phyloP scores from a whole-genome alignment of 2,797 vertebrate species.

The Pseudocheirus occidentalis region DNA sequence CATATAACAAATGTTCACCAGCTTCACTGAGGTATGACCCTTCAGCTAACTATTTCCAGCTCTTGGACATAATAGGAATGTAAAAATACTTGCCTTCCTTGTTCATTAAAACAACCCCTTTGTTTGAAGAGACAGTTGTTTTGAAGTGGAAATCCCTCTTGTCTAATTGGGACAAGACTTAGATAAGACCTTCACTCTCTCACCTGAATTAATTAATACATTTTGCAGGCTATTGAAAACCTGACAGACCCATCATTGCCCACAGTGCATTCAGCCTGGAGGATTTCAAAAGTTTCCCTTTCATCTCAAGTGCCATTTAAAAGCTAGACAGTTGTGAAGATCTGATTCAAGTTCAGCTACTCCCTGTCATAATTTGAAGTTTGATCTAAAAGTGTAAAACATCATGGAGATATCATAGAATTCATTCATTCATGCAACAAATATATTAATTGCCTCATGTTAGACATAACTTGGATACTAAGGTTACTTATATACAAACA shows the following conservation, averaged over 20 bases:
- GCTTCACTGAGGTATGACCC: not conserved
- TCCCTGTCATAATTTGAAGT: not conserved
- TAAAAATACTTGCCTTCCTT: constrained; percentile 60
- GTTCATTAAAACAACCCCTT: constrained; percentile 67
- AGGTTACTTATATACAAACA: not conserved
- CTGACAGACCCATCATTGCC: not conserved
- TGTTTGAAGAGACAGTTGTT: constrained; percentile 59
- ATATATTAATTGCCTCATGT: not conserved
- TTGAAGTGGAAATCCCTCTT: constrained; percentile 30
- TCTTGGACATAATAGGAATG: constrained; percentile 37
- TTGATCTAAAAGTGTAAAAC: not conserved
- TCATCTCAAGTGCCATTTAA: constrained; percentile 12
- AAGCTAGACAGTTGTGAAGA: not conserved
- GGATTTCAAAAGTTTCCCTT: not conserved
- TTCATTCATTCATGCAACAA: not conserved
- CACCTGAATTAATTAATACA: constrained; percentile 58
- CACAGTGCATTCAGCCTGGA: not conserved
- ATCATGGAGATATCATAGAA: not conserved
- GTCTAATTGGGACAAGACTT: constrained; percentile 41
- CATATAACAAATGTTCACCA: not conserved
- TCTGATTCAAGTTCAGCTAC: not conserved
- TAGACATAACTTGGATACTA: not conserved
- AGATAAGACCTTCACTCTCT: constrained; percentile 17
- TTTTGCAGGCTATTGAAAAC: constrained; percentile 7
- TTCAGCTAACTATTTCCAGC: not conserved